A percentile compares a stretch with the other conserved stretches of the same genome.
Evolutionary conservation across 2,888 invertebrate genomes (phyloP).

Genomic region (Drosophila macrospina): DNA sequence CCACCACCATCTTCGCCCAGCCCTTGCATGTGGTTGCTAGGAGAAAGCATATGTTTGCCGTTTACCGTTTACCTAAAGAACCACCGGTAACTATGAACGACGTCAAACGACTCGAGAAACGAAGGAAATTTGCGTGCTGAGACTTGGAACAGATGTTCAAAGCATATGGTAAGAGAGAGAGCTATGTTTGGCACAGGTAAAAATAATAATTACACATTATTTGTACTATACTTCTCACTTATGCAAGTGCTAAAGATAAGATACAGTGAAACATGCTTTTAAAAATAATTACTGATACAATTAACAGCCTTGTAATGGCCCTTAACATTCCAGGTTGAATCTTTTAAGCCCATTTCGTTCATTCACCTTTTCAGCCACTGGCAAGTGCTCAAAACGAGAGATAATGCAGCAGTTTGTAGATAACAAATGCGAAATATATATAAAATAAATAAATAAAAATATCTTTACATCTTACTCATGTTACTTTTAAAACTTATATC

Average conservation of each 20-base stretch:
- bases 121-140: conserved; percentile 18
- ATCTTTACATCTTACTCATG: too few species aligned
- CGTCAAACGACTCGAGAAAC: conserved; percentile 22
- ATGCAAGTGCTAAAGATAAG: conserved; percentile 35
- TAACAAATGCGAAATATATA: neutral
- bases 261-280: conserved; percentile 24
- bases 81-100: conserved; percentile 12
- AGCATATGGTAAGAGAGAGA: neutral
- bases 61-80: conserved; percentile 15
- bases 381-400: conserved; percentile 1
- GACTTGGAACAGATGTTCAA: conserved; percentile 61
- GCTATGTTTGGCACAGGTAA: conserved; percentile 31
- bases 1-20: conserved; percentile 25
- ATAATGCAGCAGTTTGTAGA: neutral
- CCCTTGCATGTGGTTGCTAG: conserved; percentile 30
- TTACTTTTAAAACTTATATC: too few species aligned
- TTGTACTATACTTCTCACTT: conserved; percentile 9
- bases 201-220: conserved; percentile 14
- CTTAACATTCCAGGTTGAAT: conserved; percentile 9
- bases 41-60: conserved; percentile 35
- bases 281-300: conserved; percentile 1
- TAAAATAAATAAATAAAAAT: too few species aligned
- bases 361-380: conserved; percentile 25
- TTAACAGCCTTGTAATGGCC: conserved; percentile 9
- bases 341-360: conserved; percentile 22